Evolutionary conservation across 1,140 invertebrate genomes (phyloP), one percentile per base, ranked within the genome.

Genomic region (Nomia melanderi): DNA sequence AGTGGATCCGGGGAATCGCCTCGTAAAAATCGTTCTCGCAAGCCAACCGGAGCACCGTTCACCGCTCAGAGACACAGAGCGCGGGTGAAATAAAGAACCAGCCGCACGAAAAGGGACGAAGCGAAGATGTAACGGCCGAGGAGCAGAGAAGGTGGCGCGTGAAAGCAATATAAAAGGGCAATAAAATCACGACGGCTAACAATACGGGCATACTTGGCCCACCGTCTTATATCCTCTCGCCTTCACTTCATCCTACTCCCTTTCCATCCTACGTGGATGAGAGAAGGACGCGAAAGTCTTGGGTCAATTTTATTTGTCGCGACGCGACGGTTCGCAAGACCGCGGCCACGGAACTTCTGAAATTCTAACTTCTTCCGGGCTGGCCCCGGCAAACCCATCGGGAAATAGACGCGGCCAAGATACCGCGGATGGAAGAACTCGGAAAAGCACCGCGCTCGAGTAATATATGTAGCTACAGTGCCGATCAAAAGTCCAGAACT

Each of bases 131-230:
- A 27, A 54, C 23, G 27, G 47, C 25, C 27, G 53, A 44, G 47
- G 31, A 71, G 60, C 41, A 27, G 56, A 31, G 29, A 71, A 33
- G 31, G 65, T 57, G 69, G 57, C 66, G 62, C 50, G 70, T 41
- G 59, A 67, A 85, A 63, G 80, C 78, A 86, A 86, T 86, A 86
- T 85, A 86, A 84, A 80, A 65, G 78, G 66, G 77, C 83, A 85
- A 86, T 86, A 86, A 86, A 86, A 83, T 86, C 84, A 85, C 81
- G 81, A 83, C 62, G 78, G 50, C 63, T 78, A 83, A 86, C 77
- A 82, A 86, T 86, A 86, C 80, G 77, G 59, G 56, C 73, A 56
- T 79, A 77, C 77, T 65, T 79, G 76, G 81, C 60, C 74, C 70
- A 47, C 76, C 79, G 47, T 39, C 77, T 70, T 67, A 65, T n/a